These are phyloP conservation scores for Gymnarchus niloticus DNA, from an alignment of 2,113 vertebrate genomes.

Conservation along the genomic window DNA sequence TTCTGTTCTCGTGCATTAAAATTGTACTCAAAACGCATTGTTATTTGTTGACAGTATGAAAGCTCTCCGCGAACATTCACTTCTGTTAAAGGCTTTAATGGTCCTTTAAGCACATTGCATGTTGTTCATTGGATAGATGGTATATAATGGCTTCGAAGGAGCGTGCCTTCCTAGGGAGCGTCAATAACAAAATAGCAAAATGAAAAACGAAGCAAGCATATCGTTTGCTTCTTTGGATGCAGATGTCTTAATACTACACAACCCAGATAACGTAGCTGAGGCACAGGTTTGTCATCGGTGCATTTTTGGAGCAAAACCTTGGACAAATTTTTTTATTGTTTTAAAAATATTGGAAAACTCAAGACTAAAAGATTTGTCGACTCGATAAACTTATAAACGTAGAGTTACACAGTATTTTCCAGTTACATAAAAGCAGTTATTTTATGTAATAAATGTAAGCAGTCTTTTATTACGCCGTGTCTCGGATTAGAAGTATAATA, in stretches of 20 bases:
- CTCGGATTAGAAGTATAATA: background rate
- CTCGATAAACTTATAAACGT: no score
- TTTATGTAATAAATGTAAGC: background rate
- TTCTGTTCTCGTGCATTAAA: background rate
- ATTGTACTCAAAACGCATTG: background rate
- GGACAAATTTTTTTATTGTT: background rate
- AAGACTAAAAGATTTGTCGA: background rate
- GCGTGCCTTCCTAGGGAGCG: constrained; percentile 25
- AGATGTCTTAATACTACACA: background rate
- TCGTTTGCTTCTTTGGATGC: background rate
- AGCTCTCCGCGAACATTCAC: background rate
- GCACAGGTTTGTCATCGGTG: background rate
- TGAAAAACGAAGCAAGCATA: background rate
- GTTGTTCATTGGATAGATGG: constrained; percentile 42
- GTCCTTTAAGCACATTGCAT: constrained; percentile 39
- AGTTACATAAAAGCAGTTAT: background rate
- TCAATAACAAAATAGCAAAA: constrained; percentile 22
- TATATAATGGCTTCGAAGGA: constrained; percentile 13
- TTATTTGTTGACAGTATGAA: background rate
- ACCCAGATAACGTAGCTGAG: background rate
- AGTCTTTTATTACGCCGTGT: no score
- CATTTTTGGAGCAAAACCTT: background rate
- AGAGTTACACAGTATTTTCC: background rate
- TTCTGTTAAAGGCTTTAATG: constrained; percentile 26
- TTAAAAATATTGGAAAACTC: background rate